Evolutionary conservation across 2,797 vertebrate species (phyloP), one percentile per base, ranked within the genome.

Genomic region (Enteromius unitaeniatus): DNA sequence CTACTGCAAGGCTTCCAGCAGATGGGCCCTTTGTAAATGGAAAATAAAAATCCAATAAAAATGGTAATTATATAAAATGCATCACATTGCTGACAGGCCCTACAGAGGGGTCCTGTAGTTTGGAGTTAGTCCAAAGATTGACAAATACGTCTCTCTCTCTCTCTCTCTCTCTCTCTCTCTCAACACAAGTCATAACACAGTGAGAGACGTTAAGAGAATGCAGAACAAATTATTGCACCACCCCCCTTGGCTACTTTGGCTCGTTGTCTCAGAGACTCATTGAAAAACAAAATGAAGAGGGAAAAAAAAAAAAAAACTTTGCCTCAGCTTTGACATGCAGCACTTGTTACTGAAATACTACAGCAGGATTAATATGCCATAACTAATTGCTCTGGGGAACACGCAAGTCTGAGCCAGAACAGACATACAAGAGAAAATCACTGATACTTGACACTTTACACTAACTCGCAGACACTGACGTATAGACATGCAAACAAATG

Each of bases 21-120:
- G 95, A 95, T 95, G 94, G 93, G 86, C 86, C 93, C 90, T 95
- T 96, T 95, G 93, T 95, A 91, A 90, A 86, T 77, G 89, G 84
- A 91, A 93, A 95, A 95, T 95, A 95, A 95, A 95, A 95, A 95
- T 95, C 94, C 94, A 96, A 95, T 96, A 95, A 95, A 96, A 93
- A 95, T 95, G 94, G 92, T 95, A 95, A 95, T 95, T 93, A 93
- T 93, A 93, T 92, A 90, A 94, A 94, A 94, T 89, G 90, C 88
- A 88, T 73, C 87, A 89, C 86, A 90, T 89, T 90, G 92, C 90
- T 91, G 90, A 92, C 89, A 90, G 87, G 89, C 90, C 89, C 85
- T 87, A 83, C 85, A 83, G 88, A 88, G 89, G 90, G 90, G 81
- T 79, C 85, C 87, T 83, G 91, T 90, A 86, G 83, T 83, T 53